phyloP scores from a whole-genome alignment of 2,888 invertebrate species.

The Rhyacophila evoluta region DNA sequence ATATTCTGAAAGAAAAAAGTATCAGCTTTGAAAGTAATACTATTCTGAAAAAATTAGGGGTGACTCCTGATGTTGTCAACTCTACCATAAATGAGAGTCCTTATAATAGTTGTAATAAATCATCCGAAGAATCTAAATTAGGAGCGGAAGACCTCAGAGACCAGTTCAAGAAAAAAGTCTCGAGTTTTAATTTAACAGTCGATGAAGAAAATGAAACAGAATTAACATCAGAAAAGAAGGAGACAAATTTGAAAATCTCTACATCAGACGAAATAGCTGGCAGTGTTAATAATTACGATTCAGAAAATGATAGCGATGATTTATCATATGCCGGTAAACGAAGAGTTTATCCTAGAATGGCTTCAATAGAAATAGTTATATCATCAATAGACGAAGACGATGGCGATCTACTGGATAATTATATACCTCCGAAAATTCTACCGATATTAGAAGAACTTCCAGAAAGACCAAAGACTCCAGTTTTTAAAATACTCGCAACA shows the following conservation, averaged over 20 bases:
- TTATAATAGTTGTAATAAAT: background rate
- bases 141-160: constrained; percentile 33
- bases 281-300: background rate
- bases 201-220: constrained; percentile 16
- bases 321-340: background rate
- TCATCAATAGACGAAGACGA: constrained; percentile 53
- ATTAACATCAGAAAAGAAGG: background rate
- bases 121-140: background rate
- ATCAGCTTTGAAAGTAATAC: constrained; percentile 12
- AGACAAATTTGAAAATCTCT: background rate
- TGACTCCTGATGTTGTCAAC: constrained; percentile 67
- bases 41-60: constrained; percentile 55
- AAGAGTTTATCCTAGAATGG: background rate
- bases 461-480: constrained; percentile 63
- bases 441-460: constrained; percentile 44
- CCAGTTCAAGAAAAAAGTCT: constrained; percentile 46
- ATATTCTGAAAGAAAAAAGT: background rate
- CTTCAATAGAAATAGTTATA: constrained; percentile 51
- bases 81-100: constrained; percentile 63
- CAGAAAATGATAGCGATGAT: constrained; percentile 11
- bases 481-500: constrained; percentile 64
- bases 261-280: background rate
- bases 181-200: constrained; percentile 45
- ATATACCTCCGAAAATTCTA: constrained; percentile 19
- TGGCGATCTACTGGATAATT: constrained; percentile 27